phyloP scores from a whole-genome alignment of 1,140 invertebrate species.

The Pectinophora gossypiella region DNA sequence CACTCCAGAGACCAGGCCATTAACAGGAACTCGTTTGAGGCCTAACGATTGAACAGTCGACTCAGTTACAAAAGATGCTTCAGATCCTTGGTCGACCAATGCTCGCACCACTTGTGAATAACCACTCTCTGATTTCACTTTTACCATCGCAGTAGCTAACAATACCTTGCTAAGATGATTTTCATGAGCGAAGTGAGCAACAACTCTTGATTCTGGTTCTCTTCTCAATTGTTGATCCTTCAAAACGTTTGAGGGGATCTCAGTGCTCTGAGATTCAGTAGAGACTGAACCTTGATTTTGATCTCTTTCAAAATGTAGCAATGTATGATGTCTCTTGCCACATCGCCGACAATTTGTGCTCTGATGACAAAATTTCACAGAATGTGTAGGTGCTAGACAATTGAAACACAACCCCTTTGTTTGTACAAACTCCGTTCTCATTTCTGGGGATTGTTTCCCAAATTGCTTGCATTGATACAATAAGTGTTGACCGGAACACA shows the following conservation, averaged over 20 bases:
- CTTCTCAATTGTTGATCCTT: neutral
- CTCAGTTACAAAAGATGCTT: constrained; percentile 21
- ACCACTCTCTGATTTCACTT: constrained; percentile 2
- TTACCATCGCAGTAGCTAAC: constrained; percentile 23
- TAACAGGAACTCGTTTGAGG: neutral
- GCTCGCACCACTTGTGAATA: constrained; percentile 9
- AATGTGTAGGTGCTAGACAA: constrained; percentile 17
- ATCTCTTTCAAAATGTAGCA: constrained; percentile 17
- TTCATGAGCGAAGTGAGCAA: too few relatives aligned
- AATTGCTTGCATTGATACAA: constrained; percentile 26
- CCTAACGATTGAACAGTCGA: constrained; percentile 18
- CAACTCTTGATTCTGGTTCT: neutral
- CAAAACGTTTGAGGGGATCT: neutral
- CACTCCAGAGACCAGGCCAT: constrained; percentile 5
- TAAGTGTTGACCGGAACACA: constrained; percentile 19
- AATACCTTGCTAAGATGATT: constrained; percentile 11
- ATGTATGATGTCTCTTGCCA: constrained; percentile 15
- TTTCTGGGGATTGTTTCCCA: constrained; percentile 9
- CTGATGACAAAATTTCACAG: constrained; percentile 7
- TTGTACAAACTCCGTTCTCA: constrained; percentile 19
- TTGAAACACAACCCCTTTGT: constrained; percentile 18
- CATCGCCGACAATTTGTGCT: constrained; percentile 10
- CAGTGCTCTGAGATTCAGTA: neutral
- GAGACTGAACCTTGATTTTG: neutral
- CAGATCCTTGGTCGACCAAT: constrained; percentile 22